A percentile compares a stretch with the other conserved stretches of the same genome.
phyloP scores from a whole-genome alignment of 2,888 invertebrate genomes.

The Cheilosia urbana region DNA sequence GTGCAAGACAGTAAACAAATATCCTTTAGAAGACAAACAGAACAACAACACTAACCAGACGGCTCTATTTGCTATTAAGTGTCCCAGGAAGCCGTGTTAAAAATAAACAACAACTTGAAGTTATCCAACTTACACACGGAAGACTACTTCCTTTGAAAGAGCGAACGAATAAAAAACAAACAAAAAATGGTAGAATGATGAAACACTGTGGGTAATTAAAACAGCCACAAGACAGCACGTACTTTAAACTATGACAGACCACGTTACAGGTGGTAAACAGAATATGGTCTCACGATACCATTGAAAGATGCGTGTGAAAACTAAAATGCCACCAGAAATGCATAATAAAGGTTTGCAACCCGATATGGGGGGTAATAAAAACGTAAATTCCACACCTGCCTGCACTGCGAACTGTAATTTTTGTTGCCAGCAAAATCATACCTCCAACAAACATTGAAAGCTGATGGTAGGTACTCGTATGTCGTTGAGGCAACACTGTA shows the following conservation, averaged over 20 bases:
- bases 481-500: neutral
- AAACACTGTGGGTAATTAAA: too few species aligned
- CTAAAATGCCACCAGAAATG: neutral
- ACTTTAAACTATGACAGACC: neutral
- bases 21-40: conserved; percentile 17
- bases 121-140: neutral
- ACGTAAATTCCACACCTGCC: neutral
- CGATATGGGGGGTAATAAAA: neutral
- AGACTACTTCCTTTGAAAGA: neutral
- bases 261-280: neutral
- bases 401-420: neutral
- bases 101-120: neutral
- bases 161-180: neutral
- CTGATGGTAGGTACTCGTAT: neutral
- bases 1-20: neutral
- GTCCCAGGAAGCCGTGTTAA: neutral
- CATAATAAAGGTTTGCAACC: neutral
- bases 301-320: neutral
- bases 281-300: neutral
- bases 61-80: conserved; percentile 5
- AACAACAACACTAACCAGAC: neutral
- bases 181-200: too few species aligned
- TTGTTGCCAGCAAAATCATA: neutral
- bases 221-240: neutral
- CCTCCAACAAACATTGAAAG: neutral